Base-by-base conservation (phyloP, 1,140 invertebrate genomes). In the Manduca sexta region DNA sequence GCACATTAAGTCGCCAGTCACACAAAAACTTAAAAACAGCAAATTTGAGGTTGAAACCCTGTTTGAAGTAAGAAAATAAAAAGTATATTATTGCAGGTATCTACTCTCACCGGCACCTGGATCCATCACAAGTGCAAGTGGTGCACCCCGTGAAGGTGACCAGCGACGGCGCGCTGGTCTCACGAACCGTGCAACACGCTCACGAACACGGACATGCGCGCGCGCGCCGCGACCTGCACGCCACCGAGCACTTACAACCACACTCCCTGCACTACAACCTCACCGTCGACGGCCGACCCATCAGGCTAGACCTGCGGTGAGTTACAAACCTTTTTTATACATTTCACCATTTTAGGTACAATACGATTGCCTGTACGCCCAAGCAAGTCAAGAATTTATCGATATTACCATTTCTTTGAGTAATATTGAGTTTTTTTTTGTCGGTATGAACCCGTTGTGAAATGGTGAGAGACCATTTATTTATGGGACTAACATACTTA, bases 51-150 rank as follows among this genome's bases (percentile, higher is more conserved):
- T n/a, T n/a, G n/a, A n/a, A n/a, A n/a, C n/a, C n/a, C n/a, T n/a
- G n/a, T n/a, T n/a, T 14, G 1, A 12, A 35, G 1, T 8, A 35
- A 35, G n/a, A 2, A n/a, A 5, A 35, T 35, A 35, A 35, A 35
- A 14, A 4, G 33, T 3, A n/a, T 4, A 35, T 62, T 59, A 41
- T 41, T 56, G 6, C 73, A 85, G 82, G 82, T 73, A 72, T 85
- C 60, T 85, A 85, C 59, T 85, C 82, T 16, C 77, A 85, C 49
- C 57, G 45, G 51, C 74, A 83, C 63, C 63, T 85, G 69, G 79
- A 85, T 49, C 38, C 75, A 2, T 66, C 71, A 11, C 67, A 70
- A 49, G 71, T 74, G 52, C 69, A 85, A 56, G 74, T 85, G n/a
- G 58, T 67, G 33, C 67, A 62, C 4, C 82, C 82, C 5, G 65